Percentiles rank a stretch among this genome's conserved stretches.
Conservation (phyloP, 1,140 invertebrate genomes). For the Macrotrachela quadricornifera region DNA sequence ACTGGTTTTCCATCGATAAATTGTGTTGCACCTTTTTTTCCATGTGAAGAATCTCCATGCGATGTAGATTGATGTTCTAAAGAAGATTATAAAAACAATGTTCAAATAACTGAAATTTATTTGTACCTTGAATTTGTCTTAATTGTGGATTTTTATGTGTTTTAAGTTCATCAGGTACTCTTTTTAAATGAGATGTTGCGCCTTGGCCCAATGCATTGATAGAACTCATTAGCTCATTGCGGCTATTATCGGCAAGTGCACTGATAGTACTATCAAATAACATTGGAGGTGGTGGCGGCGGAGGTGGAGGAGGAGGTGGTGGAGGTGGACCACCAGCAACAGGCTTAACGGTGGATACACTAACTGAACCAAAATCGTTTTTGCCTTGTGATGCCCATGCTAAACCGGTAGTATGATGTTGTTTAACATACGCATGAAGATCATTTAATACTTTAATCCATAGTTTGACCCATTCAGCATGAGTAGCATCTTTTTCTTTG, state of each 20-base stretch:
- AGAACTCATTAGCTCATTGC: constrained; percentile 52
- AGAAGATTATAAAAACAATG: too few relatives aligned
- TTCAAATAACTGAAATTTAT: too few relatives aligned
- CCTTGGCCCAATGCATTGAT: constrained; percentile 51
- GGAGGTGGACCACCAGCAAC: not conserved
- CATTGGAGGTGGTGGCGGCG: constrained; percentile 26
- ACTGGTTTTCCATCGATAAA: constrained; percentile 13
- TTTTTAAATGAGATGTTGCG: constrained; percentile 76
- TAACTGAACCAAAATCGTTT: constrained; percentile 10
- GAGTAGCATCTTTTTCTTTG: constrained; percentile 60
- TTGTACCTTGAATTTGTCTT: constrained; percentile 26
- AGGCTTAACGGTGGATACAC: constrained; percentile 32
- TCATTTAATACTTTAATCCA: constrained; percentile 56
- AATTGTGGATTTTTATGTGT: constrained; percentile 89
- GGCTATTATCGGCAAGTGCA: constrained; percentile 11
- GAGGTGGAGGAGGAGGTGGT: too few relatives aligned
- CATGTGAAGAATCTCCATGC: not conserved
- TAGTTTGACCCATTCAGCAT: constrained; percentile 76
- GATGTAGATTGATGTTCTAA: too few relatives aligned
- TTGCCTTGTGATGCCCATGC: constrained; percentile 54
- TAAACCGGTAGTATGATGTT: constrained; percentile 82
- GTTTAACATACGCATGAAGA: constrained; percentile 66
- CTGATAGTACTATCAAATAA: constrained; percentile 7
- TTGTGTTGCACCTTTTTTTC: too few relatives aligned
- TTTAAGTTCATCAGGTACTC: constrained; percentile 89